A percentile compares a stretch with the other conserved stretches of the same genome.
Conservation (phyloP, 2,797 vertebrate genomes). For the Trachops cirrhosus region DNA sequence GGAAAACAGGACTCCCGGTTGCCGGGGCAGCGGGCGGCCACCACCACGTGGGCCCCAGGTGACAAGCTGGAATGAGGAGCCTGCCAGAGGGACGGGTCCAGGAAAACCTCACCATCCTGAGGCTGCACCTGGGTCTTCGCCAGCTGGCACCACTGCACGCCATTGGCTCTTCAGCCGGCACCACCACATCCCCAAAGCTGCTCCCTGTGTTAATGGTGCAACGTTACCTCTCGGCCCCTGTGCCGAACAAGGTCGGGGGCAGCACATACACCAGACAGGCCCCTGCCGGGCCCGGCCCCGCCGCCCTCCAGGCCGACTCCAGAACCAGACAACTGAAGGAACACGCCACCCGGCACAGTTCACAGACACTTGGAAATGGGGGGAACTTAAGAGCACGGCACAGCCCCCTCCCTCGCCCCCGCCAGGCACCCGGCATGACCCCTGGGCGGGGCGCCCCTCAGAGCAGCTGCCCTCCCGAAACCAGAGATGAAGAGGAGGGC, state of each 20-base stretch:
- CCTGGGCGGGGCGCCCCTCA: neutral
- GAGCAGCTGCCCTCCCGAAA: neutral
- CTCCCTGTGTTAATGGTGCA: accelerated
- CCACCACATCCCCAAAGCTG: neutral
- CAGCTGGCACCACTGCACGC: accelerated
- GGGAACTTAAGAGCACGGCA: neutral
- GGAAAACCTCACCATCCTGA: neutral
- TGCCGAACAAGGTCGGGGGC: neutral
- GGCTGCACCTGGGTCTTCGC: too few relatives aligned
- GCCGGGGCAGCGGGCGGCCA: neutral
- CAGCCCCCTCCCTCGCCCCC: neutral
- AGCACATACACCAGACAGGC: neutral
- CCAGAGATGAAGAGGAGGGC: neutral
- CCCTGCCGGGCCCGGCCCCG: neutral
- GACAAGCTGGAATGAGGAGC: neutral
- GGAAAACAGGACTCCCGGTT: neutral
- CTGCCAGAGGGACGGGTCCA: neutral
- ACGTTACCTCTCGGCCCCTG: accelerated
- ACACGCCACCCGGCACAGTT: accelerated
- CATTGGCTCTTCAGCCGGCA: accelerated
- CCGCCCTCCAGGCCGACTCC: neutral
- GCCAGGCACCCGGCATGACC: neutral
- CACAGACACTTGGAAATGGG: neutral
- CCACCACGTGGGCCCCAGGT: neutral
- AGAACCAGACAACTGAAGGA: neutral